Evolutionary conservation across 2,797 vertebrate species (phyloP).

Genomic region (Tokudaia tokunoshimensis): DNA sequence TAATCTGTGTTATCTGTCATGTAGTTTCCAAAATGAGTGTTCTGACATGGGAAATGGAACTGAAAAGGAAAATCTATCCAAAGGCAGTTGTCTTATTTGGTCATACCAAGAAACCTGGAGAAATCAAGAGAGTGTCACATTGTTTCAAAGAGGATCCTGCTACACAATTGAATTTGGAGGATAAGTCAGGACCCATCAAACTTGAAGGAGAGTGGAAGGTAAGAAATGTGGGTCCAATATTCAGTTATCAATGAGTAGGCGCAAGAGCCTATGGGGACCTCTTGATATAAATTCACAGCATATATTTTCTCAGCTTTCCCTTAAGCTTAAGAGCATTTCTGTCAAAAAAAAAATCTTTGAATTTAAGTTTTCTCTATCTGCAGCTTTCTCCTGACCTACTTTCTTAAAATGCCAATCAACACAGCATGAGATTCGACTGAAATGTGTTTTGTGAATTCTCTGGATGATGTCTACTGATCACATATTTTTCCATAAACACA

Average conservation of each 20-base stretch:
- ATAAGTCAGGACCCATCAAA: background rate
- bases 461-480: background rate
- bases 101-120: background rate
- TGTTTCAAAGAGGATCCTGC: background rate
- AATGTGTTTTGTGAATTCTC: background rate
- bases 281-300: background rate
- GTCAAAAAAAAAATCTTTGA: conserved; percentile 41
- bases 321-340: background rate
- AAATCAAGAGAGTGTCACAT: background rate
- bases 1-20: background rate
- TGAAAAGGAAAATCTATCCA: background rate
- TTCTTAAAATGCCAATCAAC: conserved; percentile 7
- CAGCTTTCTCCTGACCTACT: conserved; percentile 26
- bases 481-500: background rate
- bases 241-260: background rate
- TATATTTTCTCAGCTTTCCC: background rate
- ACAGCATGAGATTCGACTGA: background rate
- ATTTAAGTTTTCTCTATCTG: background rate
- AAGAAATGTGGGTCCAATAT: background rate
- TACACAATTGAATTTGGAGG: background rate
- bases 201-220: background rate
- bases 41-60: accelerated
- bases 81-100: background rate
- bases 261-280: background rate
- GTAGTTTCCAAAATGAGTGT: background rate